Base-by-base conservation (phyloP, 2,113 vertebrate genomes). In the Corythaeola cristata region DNA sequence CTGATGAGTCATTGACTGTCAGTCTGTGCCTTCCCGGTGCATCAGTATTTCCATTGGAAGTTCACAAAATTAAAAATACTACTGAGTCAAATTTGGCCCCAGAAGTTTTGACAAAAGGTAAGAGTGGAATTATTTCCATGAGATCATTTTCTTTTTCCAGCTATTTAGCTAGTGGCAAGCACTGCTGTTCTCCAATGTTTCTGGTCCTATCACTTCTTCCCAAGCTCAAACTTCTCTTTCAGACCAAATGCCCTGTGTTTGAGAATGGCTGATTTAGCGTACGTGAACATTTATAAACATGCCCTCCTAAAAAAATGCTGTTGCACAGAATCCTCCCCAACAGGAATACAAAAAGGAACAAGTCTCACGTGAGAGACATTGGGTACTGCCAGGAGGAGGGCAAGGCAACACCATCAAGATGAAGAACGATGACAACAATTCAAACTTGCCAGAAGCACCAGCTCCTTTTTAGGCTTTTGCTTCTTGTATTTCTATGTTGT, bases 21-120 rank as follows among this genome's bases (percentile, higher is more conserved):
- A 81, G 59, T 39, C 47, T 75, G 22, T 84, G 72, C 47, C 55
- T 71, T 84, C 19, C 27, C 1, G 1, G 6, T 63, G 28, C 66
- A 92, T 81, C 84, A 73, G 37, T 92, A 90, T 91, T 94, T 91
- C 90, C 76, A 49, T 7, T 82, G 58, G 56, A 96, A 95, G 50
- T 53, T 75, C 44, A 74, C 24, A 81, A 75, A 91, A 95, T 87
- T 78, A 56, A 93, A 95, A 93, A 58, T 73, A 84, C 55, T 67
- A 80, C 45, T 59, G 30, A 59, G 41, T 86, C 72, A 74, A 9
- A 78, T 72, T 78, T 93, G n/a, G 30, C 37, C 55, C 30, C 44
- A 59, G 41, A 90, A 90, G 23, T 77, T 90, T 64, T 76, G 19
- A 60, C 75, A 88, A 90, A 69, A 60, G 5, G 49, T 53, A 50